Evolutionary conservation across 1,140 invertebrate species (phyloP).

Genomic region (Mycetomoellerius zeteki): DNA sequence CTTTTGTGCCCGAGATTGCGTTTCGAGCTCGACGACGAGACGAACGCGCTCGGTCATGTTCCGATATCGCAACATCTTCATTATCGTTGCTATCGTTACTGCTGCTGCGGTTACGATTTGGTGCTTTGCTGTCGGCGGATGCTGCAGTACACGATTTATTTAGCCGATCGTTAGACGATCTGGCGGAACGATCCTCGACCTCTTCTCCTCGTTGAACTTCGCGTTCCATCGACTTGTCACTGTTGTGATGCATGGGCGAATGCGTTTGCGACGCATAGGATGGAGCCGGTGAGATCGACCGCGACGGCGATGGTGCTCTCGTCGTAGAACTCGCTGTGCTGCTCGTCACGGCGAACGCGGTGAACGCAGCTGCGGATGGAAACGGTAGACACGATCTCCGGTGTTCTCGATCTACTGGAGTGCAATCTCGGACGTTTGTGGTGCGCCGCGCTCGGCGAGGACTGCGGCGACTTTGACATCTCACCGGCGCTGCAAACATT

Average conservation of each 20-base stretch:
- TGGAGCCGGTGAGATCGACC: slow-evolving; percentile 60
- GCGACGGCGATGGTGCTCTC: slow-evolving; percentile 73
- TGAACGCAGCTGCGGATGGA: slow-evolving; percentile 63
- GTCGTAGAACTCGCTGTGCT: slow-evolving; percentile 43
- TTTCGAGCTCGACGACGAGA: slow-evolving; percentile 35
- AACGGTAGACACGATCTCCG: slow-evolving; percentile 64
- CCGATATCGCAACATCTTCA: not conserved
- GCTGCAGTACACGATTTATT: not conserved
- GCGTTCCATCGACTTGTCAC: slow-evolving; percentile 43
- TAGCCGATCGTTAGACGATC: slow-evolving; percentile 32
- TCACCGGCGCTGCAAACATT: slow-evolving; percentile 36
- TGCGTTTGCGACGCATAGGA: slow-evolving; percentile 63
- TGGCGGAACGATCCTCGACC: not conserved
- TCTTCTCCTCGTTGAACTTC: not conserved
- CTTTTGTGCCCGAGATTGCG: slow-evolving; percentile 24
- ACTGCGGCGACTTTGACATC: slow-evolving; percentile 67
- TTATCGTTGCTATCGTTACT: not conserved
- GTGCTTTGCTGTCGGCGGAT: not conserved
- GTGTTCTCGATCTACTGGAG: slow-evolving; percentile 35
- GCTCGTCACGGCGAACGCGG: slow-evolving; percentile 58
- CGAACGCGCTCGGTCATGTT: slow-evolving; percentile 34
- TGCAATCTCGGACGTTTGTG: slow-evolving; percentile 22
- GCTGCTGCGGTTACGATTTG: not conserved
- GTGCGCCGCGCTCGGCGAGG: slow-evolving; percentile 11
- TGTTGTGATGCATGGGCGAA: slow-evolving; percentile 39